Conservation (phyloP, 2,113 vertebrate species). For the Oxyruncus cristatus region DNA sequence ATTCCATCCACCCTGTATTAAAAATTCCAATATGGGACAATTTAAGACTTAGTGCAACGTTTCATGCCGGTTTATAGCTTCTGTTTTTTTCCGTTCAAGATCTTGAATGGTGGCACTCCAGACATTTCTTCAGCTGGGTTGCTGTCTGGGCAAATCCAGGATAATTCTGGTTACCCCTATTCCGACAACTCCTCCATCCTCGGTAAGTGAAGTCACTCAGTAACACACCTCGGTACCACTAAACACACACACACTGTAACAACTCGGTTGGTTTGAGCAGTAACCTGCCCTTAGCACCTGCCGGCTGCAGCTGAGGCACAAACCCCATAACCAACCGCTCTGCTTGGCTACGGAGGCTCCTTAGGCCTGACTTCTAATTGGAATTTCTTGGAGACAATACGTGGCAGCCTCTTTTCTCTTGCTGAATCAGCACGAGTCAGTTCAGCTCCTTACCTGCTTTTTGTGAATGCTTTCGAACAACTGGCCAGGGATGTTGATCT, state of each 20-base stretch:
- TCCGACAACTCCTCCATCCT: conserved; percentile 93
- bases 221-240: background rate
- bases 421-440: background rate
- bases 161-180: conserved; percentile 93
- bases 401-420: background rate
- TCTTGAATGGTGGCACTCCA: conserved; percentile 91
- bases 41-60: background rate
- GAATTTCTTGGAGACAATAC: fast-evolving
- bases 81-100: conserved; percentile 70
- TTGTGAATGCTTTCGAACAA: background rate
- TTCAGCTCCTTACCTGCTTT: background rate
- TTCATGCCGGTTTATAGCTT: background rate
- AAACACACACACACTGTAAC: fast-evolving
- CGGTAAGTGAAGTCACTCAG: conserved; percentile 76
- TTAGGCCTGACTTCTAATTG: fast-evolving
- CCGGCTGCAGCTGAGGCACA: background rate
- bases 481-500: too few species aligned
- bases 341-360: background rate
- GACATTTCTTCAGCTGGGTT: conserved; percentile 88
- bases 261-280: background rate
- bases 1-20: background rate
- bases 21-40: background rate
- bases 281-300: background rate
- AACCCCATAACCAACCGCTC: background rate
- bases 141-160: conserved; percentile 85